These are phyloP conservation scores for Petrolisthes cinctipes DNA, from an alignment of 2,888 invertebrate species.

Conservation along the genomic window DNA sequence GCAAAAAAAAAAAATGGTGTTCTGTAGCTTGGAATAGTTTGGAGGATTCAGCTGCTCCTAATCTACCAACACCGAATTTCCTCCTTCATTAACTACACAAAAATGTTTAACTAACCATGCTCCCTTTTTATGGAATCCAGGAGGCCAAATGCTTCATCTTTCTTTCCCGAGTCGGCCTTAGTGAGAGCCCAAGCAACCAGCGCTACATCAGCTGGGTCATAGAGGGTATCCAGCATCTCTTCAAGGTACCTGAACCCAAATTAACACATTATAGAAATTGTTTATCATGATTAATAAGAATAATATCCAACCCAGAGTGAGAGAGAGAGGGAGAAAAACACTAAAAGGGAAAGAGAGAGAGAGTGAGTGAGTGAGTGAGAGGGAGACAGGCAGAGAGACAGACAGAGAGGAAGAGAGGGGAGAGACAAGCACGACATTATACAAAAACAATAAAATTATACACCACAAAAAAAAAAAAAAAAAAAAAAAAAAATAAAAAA, in stretches of 20 bases:
- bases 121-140: slow-evolving; percentile 68
- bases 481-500: no score
- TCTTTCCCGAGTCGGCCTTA: slow-evolving; percentile 69
- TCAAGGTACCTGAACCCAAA: slow-evolving; percentile 69
- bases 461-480: no score
- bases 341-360: neutral
- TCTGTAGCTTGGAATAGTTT: no score
- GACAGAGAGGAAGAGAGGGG: neutral
- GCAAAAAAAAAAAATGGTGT: no score
- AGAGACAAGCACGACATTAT: no score
- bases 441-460: no score
- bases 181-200: slow-evolving; percentile 73
- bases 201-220: slow-evolving; percentile 72
- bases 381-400: neutral
- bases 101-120: slow-evolving; percentile 66
- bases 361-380: neutral
- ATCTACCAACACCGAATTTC: no score
- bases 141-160: slow-evolving; percentile 69
- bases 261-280: neutral
- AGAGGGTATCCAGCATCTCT: slow-evolving; percentile 67
- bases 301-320: neutral
- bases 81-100: no score
- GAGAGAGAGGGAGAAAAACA: neutral
- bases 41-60: no score
- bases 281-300: neutral